Evolutionary conservation across 2,797 vertebrate genomes (phyloP).

Genomic region (Helostoma temminkii): DNA sequence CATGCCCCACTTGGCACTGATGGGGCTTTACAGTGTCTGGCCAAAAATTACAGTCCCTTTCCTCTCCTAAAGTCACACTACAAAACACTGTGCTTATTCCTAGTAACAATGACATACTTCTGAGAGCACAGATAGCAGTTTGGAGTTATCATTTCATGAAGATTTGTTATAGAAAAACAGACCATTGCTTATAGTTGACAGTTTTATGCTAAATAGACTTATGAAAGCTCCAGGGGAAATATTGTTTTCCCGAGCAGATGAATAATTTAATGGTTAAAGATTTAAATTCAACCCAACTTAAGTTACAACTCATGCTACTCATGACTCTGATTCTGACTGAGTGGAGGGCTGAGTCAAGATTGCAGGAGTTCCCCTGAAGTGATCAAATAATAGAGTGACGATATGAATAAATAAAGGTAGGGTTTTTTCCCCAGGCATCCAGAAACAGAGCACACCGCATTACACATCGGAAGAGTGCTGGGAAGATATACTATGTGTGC

Average conservation of each 20-base stretch:
- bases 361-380: constrained; percentile 49
- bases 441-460: constrained; percentile 40
- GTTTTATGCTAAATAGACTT: constrained; percentile 50
- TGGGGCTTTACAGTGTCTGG: constrained; percentile 60
- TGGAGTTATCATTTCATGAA: constrained; percentile 30
- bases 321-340: constrained; percentile 45
- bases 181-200: constrained; percentile 33
- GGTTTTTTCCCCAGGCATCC: constrained; percentile 26
- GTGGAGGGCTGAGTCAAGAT: constrained; percentile 49
- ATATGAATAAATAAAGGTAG: constrained; percentile 60
- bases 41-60: constrained; percentile 46
- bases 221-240: constrained; percentile 45
- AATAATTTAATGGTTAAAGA: constrained; percentile 64
- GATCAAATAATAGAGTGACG: constrained; percentile 55
- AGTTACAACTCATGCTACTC: constrained; percentile 37
- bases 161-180: constrained; percentile 18
- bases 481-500: constrained; percentile 13
- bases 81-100: constrained; percentile 4
- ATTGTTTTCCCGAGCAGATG: constrained; percentile 61
- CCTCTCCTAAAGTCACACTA: constrained; percentile 28
- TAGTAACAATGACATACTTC: constrained; percentile 2
- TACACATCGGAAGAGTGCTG: constrained; percentile 51
- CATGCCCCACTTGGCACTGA: constrained; percentile 57
- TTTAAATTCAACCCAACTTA: constrained; percentile 38
- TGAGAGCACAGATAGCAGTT: constrained; percentile 12